Conservation (phyloP, 2,888 invertebrate genomes). For the Drosophila eohydei region DNA sequence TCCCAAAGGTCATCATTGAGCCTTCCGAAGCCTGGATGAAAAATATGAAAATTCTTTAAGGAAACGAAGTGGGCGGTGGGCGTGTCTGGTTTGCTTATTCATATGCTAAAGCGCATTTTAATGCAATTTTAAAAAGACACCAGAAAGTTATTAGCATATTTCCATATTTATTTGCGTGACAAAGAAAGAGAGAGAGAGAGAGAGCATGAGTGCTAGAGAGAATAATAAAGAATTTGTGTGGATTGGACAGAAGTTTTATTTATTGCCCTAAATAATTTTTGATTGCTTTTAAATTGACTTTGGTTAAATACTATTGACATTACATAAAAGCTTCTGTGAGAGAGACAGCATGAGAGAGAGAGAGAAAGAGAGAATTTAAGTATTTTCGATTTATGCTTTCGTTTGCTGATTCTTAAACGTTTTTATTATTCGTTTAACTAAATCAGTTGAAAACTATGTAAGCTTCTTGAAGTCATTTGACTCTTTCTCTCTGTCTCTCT, state of each 20-base stretch:
- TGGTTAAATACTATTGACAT: neutral
- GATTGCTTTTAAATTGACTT: conserved; percentile 22
- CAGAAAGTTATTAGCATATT: conserved; percentile 23
- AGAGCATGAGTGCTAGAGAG: neutral
- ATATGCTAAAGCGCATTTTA: conserved; percentile 30
- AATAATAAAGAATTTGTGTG: neutral
- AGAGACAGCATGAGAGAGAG: neutral
- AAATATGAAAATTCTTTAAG: conserved; percentile 23
- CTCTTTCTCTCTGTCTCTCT: neutral
- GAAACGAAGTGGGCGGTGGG: neutral
- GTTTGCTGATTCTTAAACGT: conserved; percentile 2
- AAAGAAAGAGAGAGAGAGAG: too few relatives aligned
- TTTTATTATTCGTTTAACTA: neutral
- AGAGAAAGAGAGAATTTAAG: neutral
- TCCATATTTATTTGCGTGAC: conserved; percentile 8
- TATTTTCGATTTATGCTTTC: conserved; percentile 2
- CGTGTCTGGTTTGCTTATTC: conserved; percentile 12
- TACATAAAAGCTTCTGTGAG: neutral
- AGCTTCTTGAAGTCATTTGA: neutral
- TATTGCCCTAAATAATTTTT: conserved; percentile 2
- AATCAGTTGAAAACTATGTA: neutral
- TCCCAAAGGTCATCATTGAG: conserved; percentile 46
- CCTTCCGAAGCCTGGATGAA: conserved; percentile 4
- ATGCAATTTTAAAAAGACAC: conserved; percentile 40
- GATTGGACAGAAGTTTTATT: conserved; percentile 6